These are phyloP conservation scores for Drosophila subquinaria DNA, from an alignment of 2,888 invertebrate species.

Conservation along the genomic window DNA sequence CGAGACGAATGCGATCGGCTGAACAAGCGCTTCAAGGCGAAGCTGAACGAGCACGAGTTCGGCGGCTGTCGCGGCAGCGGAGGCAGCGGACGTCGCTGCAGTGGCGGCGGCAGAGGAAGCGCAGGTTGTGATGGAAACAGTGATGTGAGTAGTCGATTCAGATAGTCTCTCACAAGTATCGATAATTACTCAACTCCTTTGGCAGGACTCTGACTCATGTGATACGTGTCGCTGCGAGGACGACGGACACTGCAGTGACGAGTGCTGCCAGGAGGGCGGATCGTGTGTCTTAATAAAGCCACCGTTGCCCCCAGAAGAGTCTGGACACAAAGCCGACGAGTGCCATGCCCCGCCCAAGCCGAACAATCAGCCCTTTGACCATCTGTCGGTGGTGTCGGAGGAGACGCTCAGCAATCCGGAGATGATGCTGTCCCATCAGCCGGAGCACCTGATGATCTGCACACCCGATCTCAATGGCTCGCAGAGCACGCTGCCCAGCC, in stretches of 20 bases:
- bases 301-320: conserved; percentile 49
- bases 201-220: conserved; percentile 85
- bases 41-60: conserved; percentile 82
- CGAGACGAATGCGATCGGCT: conserved; percentile 95
- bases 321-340: conserved; percentile 31
- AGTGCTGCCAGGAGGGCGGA: conserved; percentile 77
- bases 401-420: conserved; percentile 87
- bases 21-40: conserved; percentile 90
- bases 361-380: conserved; percentile 87
- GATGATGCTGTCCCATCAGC: conserved; percentile 67
- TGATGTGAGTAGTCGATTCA: conserved; percentile 71
- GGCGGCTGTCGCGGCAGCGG: conserved; percentile 74
- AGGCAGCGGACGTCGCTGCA: conserved; percentile 70
- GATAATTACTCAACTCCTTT: background rate
- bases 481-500: conserved; percentile 75
- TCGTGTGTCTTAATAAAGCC: conserved; percentile 72
- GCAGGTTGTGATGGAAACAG: conserved; percentile 81
- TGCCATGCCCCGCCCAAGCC: conserved; percentile 19
- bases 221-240: conserved; percentile 83
- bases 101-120: conserved; percentile 67
- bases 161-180: background rate
- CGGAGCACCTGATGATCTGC: conserved; percentile 67
- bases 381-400: conserved; percentile 91
- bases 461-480: conserved; percentile 72
- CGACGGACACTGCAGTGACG: conserved; percentile 75